Percentiles rank a stretch among this genome's conserved stretches.
phyloP scores from a whole-genome alignment of 2,113 vertebrate species.

The Anser cygnoides region DNA sequence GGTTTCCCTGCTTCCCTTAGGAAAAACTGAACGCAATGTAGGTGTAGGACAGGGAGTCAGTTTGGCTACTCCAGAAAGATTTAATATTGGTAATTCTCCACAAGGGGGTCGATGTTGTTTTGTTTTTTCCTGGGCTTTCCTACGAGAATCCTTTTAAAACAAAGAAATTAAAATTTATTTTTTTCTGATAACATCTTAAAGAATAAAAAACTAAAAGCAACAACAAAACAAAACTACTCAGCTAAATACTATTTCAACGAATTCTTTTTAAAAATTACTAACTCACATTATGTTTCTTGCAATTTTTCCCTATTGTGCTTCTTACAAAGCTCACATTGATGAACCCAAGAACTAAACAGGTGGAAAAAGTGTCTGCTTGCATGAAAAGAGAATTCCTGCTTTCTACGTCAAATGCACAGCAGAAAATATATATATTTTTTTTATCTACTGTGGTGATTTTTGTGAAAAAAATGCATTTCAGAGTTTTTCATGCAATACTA shows the following conservation, averaged over 20 bases:
- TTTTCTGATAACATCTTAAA: neutral
- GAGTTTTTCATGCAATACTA: neutral
- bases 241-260: neutral
- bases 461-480: neutral
- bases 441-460: neutral
- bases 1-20: slow-evolving; percentile 41
- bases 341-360: neutral
- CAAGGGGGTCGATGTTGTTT: slow-evolving; percentile 35
- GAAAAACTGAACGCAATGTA: slow-evolving; percentile 52
- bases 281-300: neutral
- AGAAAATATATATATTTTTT: neutral
- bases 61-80: slow-evolving; percentile 57
- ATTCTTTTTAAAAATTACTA: neutral
- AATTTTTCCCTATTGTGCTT: neutral
- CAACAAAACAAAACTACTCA: neutral
- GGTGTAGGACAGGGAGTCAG: slow-evolving; percentile 67
- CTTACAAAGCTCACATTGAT: neutral
- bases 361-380: neutral
- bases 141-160: slow-evolving; percentile 71
- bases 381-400: neutral
- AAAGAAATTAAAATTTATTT: neutral
- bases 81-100: slow-evolving; percentile 78
- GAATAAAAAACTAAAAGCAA: neutral
- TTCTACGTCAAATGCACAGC: neutral
- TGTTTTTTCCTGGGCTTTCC: slow-evolving; percentile 61